Evolutionary conservation across 53 echinoderm and acorn worm genomes (phyloP), one percentile per base, ranked within the genome.

Genomic region (Stichopus horrens): DNA sequence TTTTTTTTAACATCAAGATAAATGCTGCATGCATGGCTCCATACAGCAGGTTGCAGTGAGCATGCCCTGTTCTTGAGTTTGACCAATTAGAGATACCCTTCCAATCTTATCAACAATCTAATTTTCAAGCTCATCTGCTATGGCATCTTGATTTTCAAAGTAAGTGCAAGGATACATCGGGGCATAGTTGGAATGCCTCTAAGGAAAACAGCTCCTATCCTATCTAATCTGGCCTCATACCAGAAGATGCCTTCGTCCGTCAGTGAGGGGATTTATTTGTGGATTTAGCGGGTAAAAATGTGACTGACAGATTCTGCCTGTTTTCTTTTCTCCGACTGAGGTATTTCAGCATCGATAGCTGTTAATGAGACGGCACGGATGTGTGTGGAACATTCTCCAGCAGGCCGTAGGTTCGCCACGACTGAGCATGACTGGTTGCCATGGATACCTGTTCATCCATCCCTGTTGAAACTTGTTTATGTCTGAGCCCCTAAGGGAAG

Each of bases 261-360:
- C 58, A 21, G 81, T 21, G 5, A 58, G 7, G 56, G 58, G 58
- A 57, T 81, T 81, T 57, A 57, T 81, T 81, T 56, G 56, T 57
- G 81, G 56, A 57, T 81, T 81, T 57, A 81, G 57, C 57, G 21
- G 56, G 57, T 21, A 56, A 81, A 81, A 56, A 81, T 81, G 56
- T 81, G 81, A 81, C 81, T 81, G 81, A 81, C 81, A 81, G 81
- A 81, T 81, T 7, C 6, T 78, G 81, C 14, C 81, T 81, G 81
- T 81, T n/a, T 18, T 81, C n/a, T 55, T 81, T 57, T 54, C 21
- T 81, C 20, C 53, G 58, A 71, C 71, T 71, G 16, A 23, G 58
- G 53, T 21, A 81, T 81, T 81, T 58, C 56, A 81, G 14, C 58
- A 56, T 81, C 58, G 53, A 57, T 81, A n/a, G 54, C 19, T 55